A percentile compares a stretch with the other conserved stretches of the same genome.
phyloP scores from a whole-genome alignment of 1,140 invertebrate species.

The Orius insidiosus region DNA sequence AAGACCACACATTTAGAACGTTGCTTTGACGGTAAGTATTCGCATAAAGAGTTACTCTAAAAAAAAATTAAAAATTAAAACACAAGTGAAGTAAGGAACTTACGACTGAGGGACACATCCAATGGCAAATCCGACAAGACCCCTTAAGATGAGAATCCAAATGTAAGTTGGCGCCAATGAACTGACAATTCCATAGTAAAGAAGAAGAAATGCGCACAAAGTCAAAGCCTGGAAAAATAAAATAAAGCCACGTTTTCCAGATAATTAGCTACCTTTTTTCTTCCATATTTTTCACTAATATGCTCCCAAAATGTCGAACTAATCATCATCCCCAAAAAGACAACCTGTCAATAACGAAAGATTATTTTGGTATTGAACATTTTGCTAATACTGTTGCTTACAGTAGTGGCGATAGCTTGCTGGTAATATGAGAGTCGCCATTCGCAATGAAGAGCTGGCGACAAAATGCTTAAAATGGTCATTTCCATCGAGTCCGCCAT shows the following conservation, averaged over 20 bases:
- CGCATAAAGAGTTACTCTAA: constrained; percentile 90
- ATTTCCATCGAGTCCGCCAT: constrained; percentile 99
- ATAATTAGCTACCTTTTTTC: constrained; percentile 47
- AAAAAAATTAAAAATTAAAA: constrained; percentile 10
- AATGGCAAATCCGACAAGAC: constrained; percentile 87
- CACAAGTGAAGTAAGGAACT: constrained; percentile 31
- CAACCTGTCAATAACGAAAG: constrained; percentile 42
- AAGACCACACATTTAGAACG: constrained; percentile 86
- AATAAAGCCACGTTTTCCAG: constrained; percentile 10
- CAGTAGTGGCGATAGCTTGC: constrained; percentile 56
- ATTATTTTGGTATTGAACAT: no score
- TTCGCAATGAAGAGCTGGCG: constrained; percentile 81
- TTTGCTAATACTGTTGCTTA: constrained; percentile 22
- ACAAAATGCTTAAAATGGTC: constrained; percentile 87
- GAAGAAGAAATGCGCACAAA: constrained; percentile 70
- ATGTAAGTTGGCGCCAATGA: constrained; percentile 79
- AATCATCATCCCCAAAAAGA: constrained; percentile 93
- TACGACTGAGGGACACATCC: constrained; percentile 94
- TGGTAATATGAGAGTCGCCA: constrained; percentile 76
- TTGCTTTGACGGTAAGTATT: constrained; percentile 85
- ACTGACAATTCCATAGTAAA: constrained; percentile 81
- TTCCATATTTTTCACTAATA: constrained; percentile 83
- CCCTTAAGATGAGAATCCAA: constrained; percentile 77
- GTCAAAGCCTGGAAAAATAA: constrained; percentile 51
- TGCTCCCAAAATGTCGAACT: constrained; percentile 92